Base-by-base conservation (phyloP, 2,888 invertebrate species). In the Drosophila maculinotata region DNA sequence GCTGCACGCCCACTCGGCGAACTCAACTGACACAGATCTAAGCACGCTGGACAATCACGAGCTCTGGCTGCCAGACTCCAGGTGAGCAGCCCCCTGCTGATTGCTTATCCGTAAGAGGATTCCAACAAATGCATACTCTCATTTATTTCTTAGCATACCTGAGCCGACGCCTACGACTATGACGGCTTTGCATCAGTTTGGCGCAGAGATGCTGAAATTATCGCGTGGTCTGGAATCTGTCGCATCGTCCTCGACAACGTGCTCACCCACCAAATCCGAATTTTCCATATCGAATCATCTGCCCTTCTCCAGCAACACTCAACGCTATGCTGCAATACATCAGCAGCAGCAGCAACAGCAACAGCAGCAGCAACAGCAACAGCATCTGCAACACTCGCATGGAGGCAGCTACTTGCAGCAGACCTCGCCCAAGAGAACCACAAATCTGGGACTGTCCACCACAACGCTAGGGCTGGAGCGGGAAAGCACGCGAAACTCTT, bases 131-230 rank as follows among this genome's bases (percentile, higher is more conserved):
- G 33, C 31, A 5, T 10, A n/a, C 2, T 17, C 1, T 15, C 25
- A 9, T 20, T 1, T 20, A 3, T 30, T 20, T 17, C 20, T 9
- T 58, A 92, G 92, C 83, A 89, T 93, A 91, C 94, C 94, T 92
- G 95, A 96, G 89, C 95, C 95, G 33, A 95, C 95, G 66, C 95
- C 96, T 25, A 95, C 95, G 79, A 95, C 96, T 72, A 95, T 96
- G 95, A 95, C 96, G 26, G 96, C 97, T 59, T 93, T 97, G 88
- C 96, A 96, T 90, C 96, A 96, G 90, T 96, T 96, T 90, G 96
- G 96, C 53, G 95, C 96, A 31, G 96, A 96, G 93, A 96, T 96
- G 96, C 93, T 97, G 84, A 95, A 96, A 88, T 93, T 97, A 26
- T 96, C 96, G 23, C 93, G 96, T 70, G 96, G 96, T 68, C 92